These are phyloP conservation scores for Chymomyza amoena DNA, from an alignment of 2,888 invertebrate genomes.

Conservation along the genomic window DNA sequence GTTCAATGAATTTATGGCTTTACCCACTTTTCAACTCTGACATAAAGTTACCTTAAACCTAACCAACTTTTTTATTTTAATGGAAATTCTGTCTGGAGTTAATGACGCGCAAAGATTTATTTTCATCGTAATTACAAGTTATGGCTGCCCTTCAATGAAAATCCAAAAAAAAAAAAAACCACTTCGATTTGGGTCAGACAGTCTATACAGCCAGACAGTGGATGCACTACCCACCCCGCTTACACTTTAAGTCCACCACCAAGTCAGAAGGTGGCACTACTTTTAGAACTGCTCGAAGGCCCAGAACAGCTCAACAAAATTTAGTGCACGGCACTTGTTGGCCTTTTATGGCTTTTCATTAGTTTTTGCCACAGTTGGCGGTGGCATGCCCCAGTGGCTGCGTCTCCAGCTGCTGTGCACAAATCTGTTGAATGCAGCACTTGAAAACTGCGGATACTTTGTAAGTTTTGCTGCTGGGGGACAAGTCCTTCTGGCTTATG, in stretches of 20 bases:
- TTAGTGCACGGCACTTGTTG: conserved; percentile 58
- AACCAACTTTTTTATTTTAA: not conserved
- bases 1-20: not conserved
- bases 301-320: conserved; percentile 51
- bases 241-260: conserved; percentile 62
- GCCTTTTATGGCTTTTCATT: conserved; percentile 71
- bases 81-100: not conserved
- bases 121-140: conserved; percentile 68
- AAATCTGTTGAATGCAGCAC: conserved; percentile 42
- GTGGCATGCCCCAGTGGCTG: not conserved
- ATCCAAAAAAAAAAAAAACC: not conserved
- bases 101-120: conserved; percentile 63
- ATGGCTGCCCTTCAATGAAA: conserved; percentile 27
- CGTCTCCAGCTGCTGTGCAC: not conserved
- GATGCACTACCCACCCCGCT: too few relatives aligned
- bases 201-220: not conserved
- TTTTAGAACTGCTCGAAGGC: not conserved
- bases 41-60: too few relatives aligned
- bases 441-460: conserved; percentile 31
- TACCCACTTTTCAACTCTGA: not conserved
- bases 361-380: conserved; percentile 25
- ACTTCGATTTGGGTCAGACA: not conserved
- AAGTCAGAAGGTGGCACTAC: conserved; percentile 33
- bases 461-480: conserved; percentile 34
- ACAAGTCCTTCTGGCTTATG: too few relatives aligned